Conservation (phyloP, 2,888 invertebrate genomes). For the Microctonus brassicae region DNA sequence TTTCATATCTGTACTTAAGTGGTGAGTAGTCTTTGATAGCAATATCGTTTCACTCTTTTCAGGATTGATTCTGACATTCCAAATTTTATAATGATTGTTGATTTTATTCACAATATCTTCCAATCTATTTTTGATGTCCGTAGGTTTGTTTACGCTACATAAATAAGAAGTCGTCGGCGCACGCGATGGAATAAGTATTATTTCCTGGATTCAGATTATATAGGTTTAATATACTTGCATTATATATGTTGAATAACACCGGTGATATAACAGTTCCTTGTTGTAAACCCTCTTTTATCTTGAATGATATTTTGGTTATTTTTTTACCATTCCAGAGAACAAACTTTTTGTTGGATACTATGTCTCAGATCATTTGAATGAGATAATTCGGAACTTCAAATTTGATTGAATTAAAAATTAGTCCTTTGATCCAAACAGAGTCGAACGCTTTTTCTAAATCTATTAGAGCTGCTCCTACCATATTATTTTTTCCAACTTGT, state of each 20-base stretch:
- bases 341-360: conserved; percentile 6
- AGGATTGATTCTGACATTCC: conserved; percentile 29
- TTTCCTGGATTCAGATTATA: neutral
- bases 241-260: conserved; percentile 16
- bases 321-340: neutral
- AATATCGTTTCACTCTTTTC: conserved; percentile 14
- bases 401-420: neutral
- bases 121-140: neutral
- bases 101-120: neutral
- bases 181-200: conserved; percentile 22
- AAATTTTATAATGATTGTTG: conserved; percentile 4
- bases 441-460: conserved; percentile 22
- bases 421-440: conserved; percentile 16
- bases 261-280: conserved; percentile 17
- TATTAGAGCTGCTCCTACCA: neutral
- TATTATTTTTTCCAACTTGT: neutral
- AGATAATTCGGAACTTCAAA: conserved; percentile 9
- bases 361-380: neutral
- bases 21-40: conserved; percentile 3
- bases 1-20: neutral
- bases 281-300: conserved; percentile 17
- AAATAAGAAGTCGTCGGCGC: conserved; percentile 41
- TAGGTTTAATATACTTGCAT: conserved; percentile 15
- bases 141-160: neutral
- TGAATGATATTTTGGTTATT: neutral